Percentiles rank a stretch among this genome's conserved stretches.
Conservation (phyloP, 1,140 invertebrate genomes). For the Cotesia typhae region DNA sequence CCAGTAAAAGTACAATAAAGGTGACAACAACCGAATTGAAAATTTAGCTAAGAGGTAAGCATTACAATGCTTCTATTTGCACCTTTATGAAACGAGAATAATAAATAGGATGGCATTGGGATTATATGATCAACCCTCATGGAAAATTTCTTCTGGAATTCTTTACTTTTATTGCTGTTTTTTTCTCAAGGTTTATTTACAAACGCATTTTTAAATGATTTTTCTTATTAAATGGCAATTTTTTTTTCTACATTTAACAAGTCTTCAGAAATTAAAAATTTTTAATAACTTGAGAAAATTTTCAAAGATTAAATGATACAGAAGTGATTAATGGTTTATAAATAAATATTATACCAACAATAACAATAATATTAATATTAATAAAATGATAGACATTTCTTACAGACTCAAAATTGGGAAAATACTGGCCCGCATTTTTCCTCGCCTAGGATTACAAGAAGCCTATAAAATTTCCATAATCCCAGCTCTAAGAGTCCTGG, state of each 20-base stretch:
- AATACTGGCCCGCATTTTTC: conserved; percentile 38
- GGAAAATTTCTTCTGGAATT: neutral
- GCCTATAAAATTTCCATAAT: conserved; percentile 45
- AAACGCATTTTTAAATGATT: too few relatives aligned
- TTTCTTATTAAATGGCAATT: too few relatives aligned
- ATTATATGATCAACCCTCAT: neutral
- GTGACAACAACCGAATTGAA: neutral
- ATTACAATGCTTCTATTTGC: neutral
- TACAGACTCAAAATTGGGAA: conserved; percentile 27
- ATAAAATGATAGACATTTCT: neutral
- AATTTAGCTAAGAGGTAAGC: neutral
- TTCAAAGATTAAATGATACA: too few relatives aligned
- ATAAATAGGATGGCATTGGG: conserved; percentile 4
- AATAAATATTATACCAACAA: too few relatives aligned
- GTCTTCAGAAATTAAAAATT: too few relatives aligned
- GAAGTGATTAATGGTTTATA: too few relatives aligned
- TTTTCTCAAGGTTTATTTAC: too few relatives aligned
- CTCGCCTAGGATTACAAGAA: conserved; percentile 38
- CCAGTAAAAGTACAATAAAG: too few relatives aligned
- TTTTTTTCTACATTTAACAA: too few relatives aligned
- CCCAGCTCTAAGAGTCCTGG: conserved; percentile 19
- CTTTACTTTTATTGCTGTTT: neutral
- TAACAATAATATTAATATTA: too few relatives aligned
- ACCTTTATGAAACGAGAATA: too few relatives aligned
- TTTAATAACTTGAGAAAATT: too few relatives aligned